phyloP scores from a whole-genome alignment of 2,888 invertebrate genomes.

The Eristalis arbustorum region DNA sequence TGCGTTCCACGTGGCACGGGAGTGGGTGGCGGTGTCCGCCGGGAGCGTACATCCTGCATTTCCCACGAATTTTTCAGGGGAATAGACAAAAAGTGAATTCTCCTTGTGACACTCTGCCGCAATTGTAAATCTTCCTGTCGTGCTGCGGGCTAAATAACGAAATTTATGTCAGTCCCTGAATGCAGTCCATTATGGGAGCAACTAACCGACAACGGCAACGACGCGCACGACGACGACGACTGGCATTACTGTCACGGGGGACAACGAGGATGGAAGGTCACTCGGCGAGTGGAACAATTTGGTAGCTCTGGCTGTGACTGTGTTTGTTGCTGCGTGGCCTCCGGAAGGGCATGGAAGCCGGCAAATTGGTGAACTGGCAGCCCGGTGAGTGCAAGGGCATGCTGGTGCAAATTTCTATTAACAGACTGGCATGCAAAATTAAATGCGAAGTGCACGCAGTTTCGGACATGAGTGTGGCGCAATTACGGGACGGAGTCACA shows the following conservation, averaged over 20 bases:
- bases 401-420: no score
- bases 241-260: not conserved
- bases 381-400: not conserved
- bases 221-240: not conserved
- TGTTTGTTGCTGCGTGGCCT: not conserved
- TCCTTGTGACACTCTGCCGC: conserved; percentile 18
- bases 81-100: conserved; percentile 38
- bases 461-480: no score
- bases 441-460: no score
- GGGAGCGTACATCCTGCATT: conserved; percentile 6
- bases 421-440: no score
- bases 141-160: conserved; percentile 24
- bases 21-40: not conserved
- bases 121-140: conserved; percentile 50
- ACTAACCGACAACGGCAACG: not conserved
- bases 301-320: not conserved
- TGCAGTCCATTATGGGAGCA: conserved; percentile 23
- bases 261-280: not conserved
- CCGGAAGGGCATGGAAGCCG: not conserved
- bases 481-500: no score
- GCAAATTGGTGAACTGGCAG: not conserved
- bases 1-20: not conserved
- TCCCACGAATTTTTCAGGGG: conserved; percentile 24
- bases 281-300: not conserved
- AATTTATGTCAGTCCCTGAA: conserved; percentile 30